These are phyloP conservation scores for Mellilla xanthometata DNA, from an alignment of 2,888 invertebrate species.

Conservation along the genomic window DNA sequence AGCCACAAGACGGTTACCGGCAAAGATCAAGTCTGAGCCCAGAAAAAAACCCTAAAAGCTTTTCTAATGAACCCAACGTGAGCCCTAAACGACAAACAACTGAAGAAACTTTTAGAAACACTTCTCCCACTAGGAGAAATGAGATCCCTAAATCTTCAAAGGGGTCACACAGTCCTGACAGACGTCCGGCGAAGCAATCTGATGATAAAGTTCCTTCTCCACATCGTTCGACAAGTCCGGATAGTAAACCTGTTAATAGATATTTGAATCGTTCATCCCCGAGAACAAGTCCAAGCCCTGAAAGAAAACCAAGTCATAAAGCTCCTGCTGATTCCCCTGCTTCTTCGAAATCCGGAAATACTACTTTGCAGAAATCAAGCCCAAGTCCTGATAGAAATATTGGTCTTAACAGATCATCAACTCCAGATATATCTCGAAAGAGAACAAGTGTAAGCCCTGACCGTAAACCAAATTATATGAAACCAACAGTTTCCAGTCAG, in stretches of 20 bases:
- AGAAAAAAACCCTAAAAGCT: constrained; percentile 48
- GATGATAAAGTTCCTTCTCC: constrained; percentile 17
- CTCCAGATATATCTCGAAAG: neutral
- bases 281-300: constrained; percentile 43
- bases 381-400: constrained; percentile 44
- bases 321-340: no score
- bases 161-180: constrained; percentile 43
- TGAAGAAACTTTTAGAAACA: constrained; percentile 26
- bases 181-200: constrained; percentile 26
- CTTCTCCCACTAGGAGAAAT: constrained; percentile 14
- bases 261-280: constrained; percentile 12
- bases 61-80: constrained; percentile 33
- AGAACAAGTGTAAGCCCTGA: constrained; percentile 38
- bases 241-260: constrained; percentile 11
- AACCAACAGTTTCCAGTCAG: constrained; percentile 47
- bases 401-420: constrained; percentile 4
- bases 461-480: constrained; percentile 56
- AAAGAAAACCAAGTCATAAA: constrained; percentile 37
- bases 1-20: constrained; percentile 40
- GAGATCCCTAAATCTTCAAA: constrained; percentile 25
- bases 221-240: constrained; percentile 16
- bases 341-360: no score
- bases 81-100: constrained; percentile 47
- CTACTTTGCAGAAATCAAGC: constrained; percentile 34
- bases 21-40: constrained; percentile 56